Evolutionary conservation across 2,113 vertebrate genomes (phyloP), one percentile per base, ranked within the genome.

Genomic region (Tetrao urogallus): DNA sequence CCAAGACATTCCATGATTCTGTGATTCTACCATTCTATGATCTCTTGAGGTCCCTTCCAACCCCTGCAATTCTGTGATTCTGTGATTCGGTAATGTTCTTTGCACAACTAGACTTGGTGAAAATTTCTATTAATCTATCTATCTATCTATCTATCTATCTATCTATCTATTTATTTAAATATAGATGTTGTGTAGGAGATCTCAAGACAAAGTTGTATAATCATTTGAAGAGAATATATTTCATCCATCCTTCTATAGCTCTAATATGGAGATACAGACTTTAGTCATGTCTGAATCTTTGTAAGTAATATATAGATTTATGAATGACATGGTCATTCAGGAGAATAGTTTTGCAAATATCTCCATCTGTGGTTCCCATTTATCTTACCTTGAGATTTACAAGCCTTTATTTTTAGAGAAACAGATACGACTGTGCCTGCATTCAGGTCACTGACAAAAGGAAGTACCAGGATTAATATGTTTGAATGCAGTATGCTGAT

Each of bases 401-500:
- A 76, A 65, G 74, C 60, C 85, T 48, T 40, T 94, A 85, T 91
- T 94, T 95, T 65, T 34, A 43, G 82, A 73, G 50, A 90, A 94
- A 91, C 76, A 97, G 83, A 82, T 95, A 73, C 67, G 93, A 64
- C 38, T 93, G 67, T 95, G 73, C 82, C 89, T 97, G 79, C 75
- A 82, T 82, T 97, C 87, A 93, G 78, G 86, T 96, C 93, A 94
- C 81, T 96, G 94, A 94, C 90, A 96, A 86, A 92, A 75, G 69
- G 93, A 93, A 81, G 34, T 94, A 88, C 56, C 40, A 86, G 93
- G 74, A 96, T 52, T 92, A 96, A 87, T 50, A 20, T 11, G 5
- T 79, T 58, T 42, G 22, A 25, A 38, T 10, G 22, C 24, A 24
- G 6, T 38, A 24, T 21, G 9, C 38, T 34, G 34, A 36, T 25